These are phyloP conservation scores for Cettia cetti DNA, from an alignment of 2,113 vertebrate genomes.

Conservation along the genomic window DNA sequence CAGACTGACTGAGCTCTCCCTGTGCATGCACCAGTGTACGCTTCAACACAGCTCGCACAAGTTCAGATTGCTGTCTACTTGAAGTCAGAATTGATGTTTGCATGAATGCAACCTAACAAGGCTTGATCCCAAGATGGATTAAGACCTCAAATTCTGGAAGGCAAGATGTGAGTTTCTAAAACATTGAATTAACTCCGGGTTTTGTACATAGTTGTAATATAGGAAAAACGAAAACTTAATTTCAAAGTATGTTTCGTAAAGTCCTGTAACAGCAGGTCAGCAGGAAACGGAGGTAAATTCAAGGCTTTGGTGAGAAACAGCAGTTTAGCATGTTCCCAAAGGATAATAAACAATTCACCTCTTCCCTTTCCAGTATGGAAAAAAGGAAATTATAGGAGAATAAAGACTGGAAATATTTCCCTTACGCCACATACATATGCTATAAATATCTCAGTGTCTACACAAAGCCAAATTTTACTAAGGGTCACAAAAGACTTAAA, in stretches of 20 bases:
- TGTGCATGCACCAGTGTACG: fast-evolving
- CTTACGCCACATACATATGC: not conserved
- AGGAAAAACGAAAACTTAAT: not conserved
- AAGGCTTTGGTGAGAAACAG: conserved; percentile 43
- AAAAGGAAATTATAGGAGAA: conserved; percentile 61
- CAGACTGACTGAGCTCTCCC: not conserved
- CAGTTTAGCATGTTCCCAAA: conserved; percentile 25
- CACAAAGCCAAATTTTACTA: not conserved
- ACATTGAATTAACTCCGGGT: not conserved
- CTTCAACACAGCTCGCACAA: not conserved
- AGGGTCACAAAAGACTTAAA: not conserved
- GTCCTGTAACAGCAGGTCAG: not conserved
- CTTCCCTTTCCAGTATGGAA: conserved; percentile 54
- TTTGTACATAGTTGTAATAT: not conserved
- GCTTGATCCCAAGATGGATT: not conserved
- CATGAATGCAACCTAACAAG: not conserved
- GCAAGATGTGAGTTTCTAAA: not conserved
- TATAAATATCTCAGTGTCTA: conserved; percentile 12
- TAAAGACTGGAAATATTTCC: conserved; percentile 54
- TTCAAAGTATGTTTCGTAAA: not conserved
- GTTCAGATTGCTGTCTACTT: not conserved
- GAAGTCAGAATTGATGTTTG: not conserved
- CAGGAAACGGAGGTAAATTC: conserved; percentile 31
- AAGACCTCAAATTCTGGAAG: not conserved
- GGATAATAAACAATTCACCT: conserved; percentile 58